Base-by-base conservation (phyloP, 1,140 invertebrate species). In the Cydia pomonella region DNA sequence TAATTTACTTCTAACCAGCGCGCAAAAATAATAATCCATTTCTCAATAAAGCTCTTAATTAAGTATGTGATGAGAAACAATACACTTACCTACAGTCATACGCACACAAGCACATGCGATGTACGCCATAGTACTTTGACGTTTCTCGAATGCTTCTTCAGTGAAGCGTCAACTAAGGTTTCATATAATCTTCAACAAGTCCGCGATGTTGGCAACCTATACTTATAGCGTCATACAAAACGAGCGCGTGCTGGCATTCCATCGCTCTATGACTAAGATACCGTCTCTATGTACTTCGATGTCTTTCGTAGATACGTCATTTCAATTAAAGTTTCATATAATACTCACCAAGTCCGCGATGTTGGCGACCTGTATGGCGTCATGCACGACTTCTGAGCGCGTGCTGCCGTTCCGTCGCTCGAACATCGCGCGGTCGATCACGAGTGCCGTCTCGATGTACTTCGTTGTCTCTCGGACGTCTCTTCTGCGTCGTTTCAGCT, bases 131-230 rank as follows among this genome's bases (percentile, higher is more conserved):
- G n/a, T 27, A 27, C 25, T 27, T 27, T 27, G 25, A 27, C 25
- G 25, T 27, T 27, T 3, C 25, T 27, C 25, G 25, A 27, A 27
- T 27, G 25, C 25, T 27, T 27, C 25, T 27, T 27, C 25, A 27
- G 3, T 27, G 25, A 27, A 27, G 25, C 25, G 5, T 38, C 5
- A 38, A 38, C 33, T 38, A 38, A 6, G 0, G 33, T 38, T 38
- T 38, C 33, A 6, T 38, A 7, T 7, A 38, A 6, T 3, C 6
- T 96, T 95, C 92, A 98, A 97, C 95, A 99, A 94, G 94, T 99
- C 98, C 73, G 98, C 98, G 90, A 99, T 98, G 93, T 99, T 99
- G 66, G 97, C 97, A 79, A 99, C 97, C 95, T 99, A 98, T 86
- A 99, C 29, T 2, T 2, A 2, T 97, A 72, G 98, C 97, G 93